Percentiles rank a stretch among this genome's conserved stretches.
Conservation (phyloP, 1,140 invertebrate genomes). For the Drosophila leontia region DNA sequence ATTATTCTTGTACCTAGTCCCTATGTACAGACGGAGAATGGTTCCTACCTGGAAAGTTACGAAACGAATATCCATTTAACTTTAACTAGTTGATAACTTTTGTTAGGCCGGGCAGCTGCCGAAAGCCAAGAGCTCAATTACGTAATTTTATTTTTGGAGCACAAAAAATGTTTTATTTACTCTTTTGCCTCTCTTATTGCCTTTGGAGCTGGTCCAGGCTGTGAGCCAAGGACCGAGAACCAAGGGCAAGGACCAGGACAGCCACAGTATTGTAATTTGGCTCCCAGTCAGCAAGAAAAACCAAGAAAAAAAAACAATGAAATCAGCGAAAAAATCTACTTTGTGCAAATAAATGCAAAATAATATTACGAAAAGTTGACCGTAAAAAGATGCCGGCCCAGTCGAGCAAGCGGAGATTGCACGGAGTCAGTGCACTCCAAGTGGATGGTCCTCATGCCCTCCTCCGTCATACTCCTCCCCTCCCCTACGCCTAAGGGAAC, state of each 20-base stretch:
- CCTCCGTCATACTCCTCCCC: neutral
- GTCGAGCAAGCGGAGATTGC: slow-evolving; percentile 7
- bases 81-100: slow-evolving; percentile 33
- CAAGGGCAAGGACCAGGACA: slow-evolving; percentile 6
- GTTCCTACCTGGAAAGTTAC: neutral
- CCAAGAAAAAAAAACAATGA: slow-evolving; percentile 63
- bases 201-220: neutral
- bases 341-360: slow-evolving; percentile 79
- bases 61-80: slow-evolving; percentile 45
- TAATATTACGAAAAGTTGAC: slow-evolving; percentile 79
- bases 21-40: neutral
- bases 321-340: slow-evolving; percentile 47
- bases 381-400: slow-evolving; percentile 51
- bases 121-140: slow-evolving; percentile 68
- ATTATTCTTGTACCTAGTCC: neutral
- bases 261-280: slow-evolving; percentile 73
- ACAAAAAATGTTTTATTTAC: slow-evolving; percentile 59
- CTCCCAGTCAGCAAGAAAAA: slow-evolving; percentile 34
- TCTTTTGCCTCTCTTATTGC: slow-evolving; percentile 27
- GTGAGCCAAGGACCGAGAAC: neutral
- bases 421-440: slow-evolving; percentile 60
- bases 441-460: slow-evolving; percentile 11
- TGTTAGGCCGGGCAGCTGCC: slow-evolving; percentile 8
- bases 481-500: slow-evolving; percentile 58
- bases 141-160: slow-evolving; percentile 51